phyloP scores from a whole-genome alignment of 2,888 invertebrate genomes.

The Ornithoptera alexandrae region DNA sequence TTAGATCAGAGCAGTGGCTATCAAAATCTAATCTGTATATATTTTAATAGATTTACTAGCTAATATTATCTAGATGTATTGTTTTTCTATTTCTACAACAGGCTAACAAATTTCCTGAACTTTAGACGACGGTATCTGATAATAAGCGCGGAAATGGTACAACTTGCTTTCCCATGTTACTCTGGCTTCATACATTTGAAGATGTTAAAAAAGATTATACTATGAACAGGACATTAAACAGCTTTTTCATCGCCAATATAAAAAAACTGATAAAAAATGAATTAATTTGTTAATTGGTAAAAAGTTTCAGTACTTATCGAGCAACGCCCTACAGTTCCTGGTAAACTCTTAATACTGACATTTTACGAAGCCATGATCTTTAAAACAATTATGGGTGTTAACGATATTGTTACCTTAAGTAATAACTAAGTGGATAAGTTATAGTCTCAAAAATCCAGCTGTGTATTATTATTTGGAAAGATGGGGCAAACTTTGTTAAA shows the following conservation, averaged over 20 bases:
- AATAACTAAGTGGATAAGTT: constrained; percentile 2
- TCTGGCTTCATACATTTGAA: no score
- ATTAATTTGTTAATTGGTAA: background rate
- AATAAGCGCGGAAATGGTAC: no score
- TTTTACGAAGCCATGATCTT: constrained; percentile 29
- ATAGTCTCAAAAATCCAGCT: background rate
- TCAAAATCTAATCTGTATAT: no score
- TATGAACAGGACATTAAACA: background rate
- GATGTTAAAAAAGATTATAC: background rate
- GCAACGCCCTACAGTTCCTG: constrained; percentile 9
- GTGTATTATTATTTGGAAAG: background rate
- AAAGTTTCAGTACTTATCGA: background rate
- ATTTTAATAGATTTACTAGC: background rate
- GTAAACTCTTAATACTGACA: constrained; percentile 27
- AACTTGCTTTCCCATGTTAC: no score
- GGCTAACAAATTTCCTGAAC: no score
- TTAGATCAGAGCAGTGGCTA: constrained; percentile 4
- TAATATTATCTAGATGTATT: background rate
- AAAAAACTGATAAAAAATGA: background rate
- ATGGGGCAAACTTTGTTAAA: background rate
- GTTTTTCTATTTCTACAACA: no score
- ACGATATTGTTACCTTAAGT: constrained; percentile 10
- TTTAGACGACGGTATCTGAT: no score
- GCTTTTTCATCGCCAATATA: no score
- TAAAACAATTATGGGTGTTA: constrained; percentile 14